Evolutionary conservation across 2,888 invertebrate species (phyloP).

Genomic region (Eubasilissa splendida): DNA sequence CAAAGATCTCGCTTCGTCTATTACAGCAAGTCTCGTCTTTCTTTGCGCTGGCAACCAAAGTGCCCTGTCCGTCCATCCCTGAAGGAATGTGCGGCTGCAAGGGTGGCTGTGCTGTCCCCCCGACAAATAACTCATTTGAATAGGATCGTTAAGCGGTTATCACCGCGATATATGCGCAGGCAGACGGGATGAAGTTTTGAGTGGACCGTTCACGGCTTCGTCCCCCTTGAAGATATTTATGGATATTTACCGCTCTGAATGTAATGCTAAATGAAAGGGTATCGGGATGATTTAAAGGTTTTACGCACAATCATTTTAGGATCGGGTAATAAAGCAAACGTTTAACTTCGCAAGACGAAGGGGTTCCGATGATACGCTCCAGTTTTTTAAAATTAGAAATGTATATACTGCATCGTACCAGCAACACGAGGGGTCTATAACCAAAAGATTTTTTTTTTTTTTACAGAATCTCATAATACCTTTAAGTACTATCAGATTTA

Average conservation of each 20-base stretch:
- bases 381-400: too few relatives aligned
- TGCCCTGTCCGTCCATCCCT: slow-evolving; percentile 13
- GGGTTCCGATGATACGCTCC: too few relatives aligned
- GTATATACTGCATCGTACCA: too few relatives aligned
- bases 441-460: too few relatives aligned
- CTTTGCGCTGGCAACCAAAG: not conserved
- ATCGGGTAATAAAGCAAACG: not conserved
- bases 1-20: too few relatives aligned
- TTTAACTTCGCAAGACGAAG: too few relatives aligned
- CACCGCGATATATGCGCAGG: slow-evolving; percentile 41
- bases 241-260: slow-evolving; percentile 10
- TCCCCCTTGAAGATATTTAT: slow-evolving; percentile 19
- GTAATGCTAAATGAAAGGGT: slow-evolving; percentile 18
- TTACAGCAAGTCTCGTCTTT: too few relatives aligned
- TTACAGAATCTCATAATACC: too few relatives aligned
- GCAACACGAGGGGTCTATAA: too few relatives aligned
- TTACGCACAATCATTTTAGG: not conserved
- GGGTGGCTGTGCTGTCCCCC: slow-evolving; percentile 41
- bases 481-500: too few relatives aligned
- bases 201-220: slow-evolving; percentile 24
- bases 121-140: slow-evolving; percentile 57
- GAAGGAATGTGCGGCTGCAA: not conserved
- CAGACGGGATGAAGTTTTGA: slow-evolving; percentile 48
- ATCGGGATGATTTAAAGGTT: slow-evolving; percentile 11
- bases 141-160: slow-evolving; percentile 58